Evolutionary conservation across 2,113 vertebrate species (phyloP).

Genomic region (Paraplagusia blochii): DNA sequence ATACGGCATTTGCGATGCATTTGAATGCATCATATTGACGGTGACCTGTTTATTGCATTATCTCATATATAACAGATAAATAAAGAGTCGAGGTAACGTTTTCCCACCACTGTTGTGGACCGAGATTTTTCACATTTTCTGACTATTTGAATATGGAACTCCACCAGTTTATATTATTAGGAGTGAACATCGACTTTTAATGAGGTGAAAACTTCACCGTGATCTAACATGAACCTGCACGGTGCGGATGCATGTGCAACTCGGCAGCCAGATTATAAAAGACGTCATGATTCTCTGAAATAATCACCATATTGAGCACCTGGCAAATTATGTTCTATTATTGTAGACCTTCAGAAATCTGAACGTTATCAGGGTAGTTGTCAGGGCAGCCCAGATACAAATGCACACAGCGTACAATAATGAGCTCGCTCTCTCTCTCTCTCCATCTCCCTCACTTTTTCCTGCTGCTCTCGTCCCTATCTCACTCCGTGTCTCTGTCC

Average conservation of each 20-base stretch:
- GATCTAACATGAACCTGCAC: background rate
- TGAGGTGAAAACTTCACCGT: no score
- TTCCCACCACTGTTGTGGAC: no score
- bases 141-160: no score
- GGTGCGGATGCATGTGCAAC: background rate
- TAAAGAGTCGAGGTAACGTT: no score
- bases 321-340: background rate
- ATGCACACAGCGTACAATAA: slow-evolving; percentile 9
- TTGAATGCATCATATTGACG: no score
- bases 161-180: no score
- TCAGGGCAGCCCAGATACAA: slow-evolving; percentile 1
- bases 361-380: slow-evolving; percentile 15
- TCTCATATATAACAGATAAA: no score
- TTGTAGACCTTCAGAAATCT: slow-evolving; percentile 1
- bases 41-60: no score
- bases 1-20: background rate
- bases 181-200: no score
- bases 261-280: background rate
- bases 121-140: no score
- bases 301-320: background rate
- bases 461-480: slow-evolving; percentile 10
- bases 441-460: background rate
- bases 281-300: background rate
- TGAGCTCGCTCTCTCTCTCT: slow-evolving; percentile 3
- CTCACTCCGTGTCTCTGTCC: slow-evolving; percentile 33